Conservation (phyloP, 2,888 invertebrate genomes). For the Nephrotoma appendiculata region DNA sequence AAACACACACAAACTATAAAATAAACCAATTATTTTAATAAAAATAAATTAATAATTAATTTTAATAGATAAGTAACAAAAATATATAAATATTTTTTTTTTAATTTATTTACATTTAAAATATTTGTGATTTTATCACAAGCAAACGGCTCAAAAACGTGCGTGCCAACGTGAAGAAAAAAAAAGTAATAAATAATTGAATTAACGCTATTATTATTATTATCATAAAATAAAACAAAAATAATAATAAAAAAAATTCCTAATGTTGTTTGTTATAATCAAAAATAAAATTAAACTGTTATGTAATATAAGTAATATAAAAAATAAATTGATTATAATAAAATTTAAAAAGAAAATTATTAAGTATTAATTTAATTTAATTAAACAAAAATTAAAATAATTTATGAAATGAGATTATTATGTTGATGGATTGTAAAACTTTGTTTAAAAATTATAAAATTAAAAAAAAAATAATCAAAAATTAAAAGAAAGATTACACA, state of each 20-base stretch:
- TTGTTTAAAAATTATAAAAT: not conserved
- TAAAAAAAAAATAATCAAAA: not conserved
- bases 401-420: not conserved
- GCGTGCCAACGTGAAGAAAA: not conserved
- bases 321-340: not conserved
- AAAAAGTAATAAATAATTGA: not conserved
- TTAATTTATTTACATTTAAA: not conserved
- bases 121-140: not conserved
- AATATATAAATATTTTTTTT: not conserved
- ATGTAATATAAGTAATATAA: not conserved
- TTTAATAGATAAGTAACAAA: not conserved
- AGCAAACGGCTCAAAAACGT: not conserved
- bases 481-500: not conserved
- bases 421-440: not conserved
- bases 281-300: slow-evolving; percentile 5
- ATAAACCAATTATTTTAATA: not conserved
- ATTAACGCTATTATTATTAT: not conserved
- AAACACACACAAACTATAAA: not conserved
- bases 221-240: not conserved
- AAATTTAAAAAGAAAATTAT: not conserved
- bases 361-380: not conserved
- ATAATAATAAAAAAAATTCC: slow-evolving; percentile 2
- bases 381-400: not conserved
- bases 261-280: slow-evolving; percentile 6
- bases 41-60: not conserved